These are phyloP conservation scores for Tiphia femorata DNA, from an alignment of 2,888 invertebrate genomes.

Conservation along the genomic window DNA sequence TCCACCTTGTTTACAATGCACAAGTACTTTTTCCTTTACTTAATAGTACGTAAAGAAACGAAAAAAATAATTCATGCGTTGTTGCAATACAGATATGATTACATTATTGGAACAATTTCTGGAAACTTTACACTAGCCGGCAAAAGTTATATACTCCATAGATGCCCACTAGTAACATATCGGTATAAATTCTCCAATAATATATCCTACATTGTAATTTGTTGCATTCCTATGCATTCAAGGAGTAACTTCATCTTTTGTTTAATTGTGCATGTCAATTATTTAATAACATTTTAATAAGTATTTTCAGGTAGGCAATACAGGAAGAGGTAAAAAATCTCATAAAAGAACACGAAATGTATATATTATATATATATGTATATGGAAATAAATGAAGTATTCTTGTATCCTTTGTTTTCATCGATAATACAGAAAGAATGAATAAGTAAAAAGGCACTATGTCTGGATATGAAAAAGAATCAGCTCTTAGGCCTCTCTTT, in stretches of 20 bases:
- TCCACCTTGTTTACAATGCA: neutral
- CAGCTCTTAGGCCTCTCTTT: slow-evolving; percentile 39
- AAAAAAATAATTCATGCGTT: slow-evolving; percentile 3
- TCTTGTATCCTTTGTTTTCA: slow-evolving; percentile 1
- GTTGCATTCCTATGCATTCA: slow-evolving; percentile 27
- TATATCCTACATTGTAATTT: slow-evolving; percentile 28
- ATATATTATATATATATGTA: slow-evolving; percentile 29
- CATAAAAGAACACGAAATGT: slow-evolving; percentile 33
- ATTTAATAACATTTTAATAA: slow-evolving; percentile 23
- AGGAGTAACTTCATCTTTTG: slow-evolving; percentile 43
- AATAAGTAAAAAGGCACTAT: slow-evolving; percentile 52
- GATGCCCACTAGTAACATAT: slow-evolving; percentile 35
- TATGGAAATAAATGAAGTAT: slow-evolving; percentile 30
- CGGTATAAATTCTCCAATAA: slow-evolving; percentile 37
- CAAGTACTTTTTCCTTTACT: neutral
- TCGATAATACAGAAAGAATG: slow-evolving; percentile 36
- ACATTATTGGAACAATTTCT: slow-evolving; percentile 29
- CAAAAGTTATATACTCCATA: slow-evolving; percentile 36
- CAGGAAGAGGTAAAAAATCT: slow-evolving; percentile 17
- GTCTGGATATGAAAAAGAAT: slow-evolving; percentile 43
- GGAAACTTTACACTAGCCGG: slow-evolving; percentile 35
- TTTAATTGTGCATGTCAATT: slow-evolving; percentile 25
- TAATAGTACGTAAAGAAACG: slow-evolving; percentile 5
- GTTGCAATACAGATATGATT: slow-evolving; percentile 21
- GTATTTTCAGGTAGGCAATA: slow-evolving; percentile 15